Evolutionary conservation across 2,888 invertebrate species (phyloP), one percentile per base, ranked within the genome.

Genomic region (Phortica okadai): DNA sequence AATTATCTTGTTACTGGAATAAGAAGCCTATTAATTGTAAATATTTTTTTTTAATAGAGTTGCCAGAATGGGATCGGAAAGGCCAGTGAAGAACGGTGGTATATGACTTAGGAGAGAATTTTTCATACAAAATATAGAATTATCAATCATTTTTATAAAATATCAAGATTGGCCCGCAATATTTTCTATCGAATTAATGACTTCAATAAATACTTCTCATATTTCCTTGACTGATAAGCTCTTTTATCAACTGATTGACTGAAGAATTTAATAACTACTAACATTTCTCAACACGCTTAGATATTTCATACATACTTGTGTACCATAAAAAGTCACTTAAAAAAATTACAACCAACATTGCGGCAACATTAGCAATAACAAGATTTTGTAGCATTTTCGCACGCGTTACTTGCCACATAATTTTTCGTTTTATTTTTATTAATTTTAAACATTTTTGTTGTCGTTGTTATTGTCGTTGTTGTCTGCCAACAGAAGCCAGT

Each of bases 241-340:
- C 33, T 33, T 33, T 33, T 33, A 33, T 33, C 2, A 33, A 33
- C 33, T 33, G 14, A 50, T 11, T 50, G 14, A 50, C 50, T 50
- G 50, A 2, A 50, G 8, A 8, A 14, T 11, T 11, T 14, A 50
- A 50, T 14, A 8, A 50, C 21, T 21, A 7, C 45, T 45, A 69
- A 69, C 69, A 50, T 69, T 42, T 69, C n/a, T 16, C 45, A 8
- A 1, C 25, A 10, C 8, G 69, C 45, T 44, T 45, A 45, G 45
- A 45, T 16, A 21, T 21, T 69, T 69, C 10, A 21, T 69, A 69
- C 45, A 45, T 45, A 69, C 69, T 69, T 69, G 41, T 69, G 44
- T 44, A 25, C 45, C 69, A 69, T 69, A 45, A 69, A 69, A 69
- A 69, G 69, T 69, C 69, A 69, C 69, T 69, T 69, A 69, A 45